phyloP scores from a whole-genome alignment of 2,797 vertebrate genomes.

The Cacajao melanocephalus region DNA sequence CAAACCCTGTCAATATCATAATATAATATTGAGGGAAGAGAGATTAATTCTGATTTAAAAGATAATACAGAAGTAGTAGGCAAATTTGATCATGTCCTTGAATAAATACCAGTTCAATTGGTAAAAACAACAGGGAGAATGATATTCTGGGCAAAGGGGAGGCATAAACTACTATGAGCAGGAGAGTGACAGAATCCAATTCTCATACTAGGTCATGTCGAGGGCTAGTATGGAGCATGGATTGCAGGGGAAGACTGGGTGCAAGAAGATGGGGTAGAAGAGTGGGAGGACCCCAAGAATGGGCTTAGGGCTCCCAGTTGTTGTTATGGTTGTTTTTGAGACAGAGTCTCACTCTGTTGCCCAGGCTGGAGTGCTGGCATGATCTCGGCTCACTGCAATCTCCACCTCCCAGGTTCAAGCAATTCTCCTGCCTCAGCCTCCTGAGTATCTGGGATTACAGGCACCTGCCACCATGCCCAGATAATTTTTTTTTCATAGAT shows the following conservation, averaged over 20 bases:
- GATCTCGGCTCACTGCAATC: background rate
- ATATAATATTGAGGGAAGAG: background rate
- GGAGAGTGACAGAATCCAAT: background rate
- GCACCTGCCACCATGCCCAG: background rate
- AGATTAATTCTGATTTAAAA: conserved; percentile 26
- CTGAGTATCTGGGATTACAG: background rate
- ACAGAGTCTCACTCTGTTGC: too few relatives aligned
- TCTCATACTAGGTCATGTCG: background rate
- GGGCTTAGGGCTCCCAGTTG: background rate
- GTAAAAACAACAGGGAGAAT: background rate
- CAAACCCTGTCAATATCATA: background rate
- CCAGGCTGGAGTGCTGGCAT: background rate
- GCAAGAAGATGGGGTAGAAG: background rate
- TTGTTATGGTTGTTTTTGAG: too few relatives aligned
- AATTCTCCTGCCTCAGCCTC: background rate
- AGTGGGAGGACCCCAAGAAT: background rate
- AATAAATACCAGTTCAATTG: background rate
- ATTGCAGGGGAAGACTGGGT: background rate
- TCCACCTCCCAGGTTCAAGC: background rate
- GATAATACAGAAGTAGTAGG: background rate
- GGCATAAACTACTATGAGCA: background rate
- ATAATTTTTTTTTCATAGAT: background rate
- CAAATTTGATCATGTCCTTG: background rate
- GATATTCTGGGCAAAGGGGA: background rate
- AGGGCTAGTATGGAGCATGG: background rate